A percentile compares a stretch with the other conserved stretches of the same genome.
phyloP scores from a whole-genome alignment of 2,888 invertebrate species.

The Apodemia hepburni region DNA sequence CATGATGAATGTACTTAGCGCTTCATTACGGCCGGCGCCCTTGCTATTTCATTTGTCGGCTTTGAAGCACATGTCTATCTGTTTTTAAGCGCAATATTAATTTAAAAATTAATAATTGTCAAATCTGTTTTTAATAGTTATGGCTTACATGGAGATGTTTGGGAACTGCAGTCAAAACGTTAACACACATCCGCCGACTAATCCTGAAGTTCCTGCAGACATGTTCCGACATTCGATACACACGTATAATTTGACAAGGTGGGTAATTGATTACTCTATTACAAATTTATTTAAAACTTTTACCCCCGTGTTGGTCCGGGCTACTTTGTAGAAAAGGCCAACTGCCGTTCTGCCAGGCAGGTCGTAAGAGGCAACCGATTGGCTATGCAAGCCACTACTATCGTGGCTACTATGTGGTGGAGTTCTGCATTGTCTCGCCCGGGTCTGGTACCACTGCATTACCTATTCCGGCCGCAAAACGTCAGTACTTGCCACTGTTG shows the following conservation, averaged over 20 bases:
- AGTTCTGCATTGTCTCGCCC: too few species aligned
- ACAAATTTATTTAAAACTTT: not conserved
- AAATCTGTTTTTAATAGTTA: slow-evolving; percentile 80
- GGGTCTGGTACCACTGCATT: too few species aligned
- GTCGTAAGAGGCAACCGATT: too few species aligned
- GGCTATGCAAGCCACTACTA: too few species aligned
- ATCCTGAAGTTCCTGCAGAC: slow-evolving; percentile 83
- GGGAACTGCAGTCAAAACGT: slow-evolving; percentile 89
- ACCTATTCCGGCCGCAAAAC: too few species aligned
- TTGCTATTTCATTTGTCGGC: slow-evolving; percentile 48
- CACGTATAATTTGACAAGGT: slow-evolving; percentile 82
- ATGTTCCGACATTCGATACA: slow-evolving; percentile 94
- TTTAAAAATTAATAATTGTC: slow-evolving; percentile 20
- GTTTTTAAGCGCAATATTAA: not conserved
- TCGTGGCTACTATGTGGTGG: too few species aligned
- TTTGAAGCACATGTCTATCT: slow-evolving; percentile 41
- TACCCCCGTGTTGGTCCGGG: too few species aligned
- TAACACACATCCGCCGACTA: slow-evolving; percentile 65
- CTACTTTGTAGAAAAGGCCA: too few species aligned
- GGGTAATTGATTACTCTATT: slow-evolving; percentile 32
- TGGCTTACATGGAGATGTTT: slow-evolving; percentile 98
- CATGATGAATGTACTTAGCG: slow-evolving; percentile 59
- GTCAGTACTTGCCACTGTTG: too few species aligned
- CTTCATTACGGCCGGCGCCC: slow-evolving; percentile 57
- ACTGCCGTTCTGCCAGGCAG: too few species aligned